Conservation (phyloP, 1,140 invertebrate species). For the Chironomus striatipennis region DNA sequence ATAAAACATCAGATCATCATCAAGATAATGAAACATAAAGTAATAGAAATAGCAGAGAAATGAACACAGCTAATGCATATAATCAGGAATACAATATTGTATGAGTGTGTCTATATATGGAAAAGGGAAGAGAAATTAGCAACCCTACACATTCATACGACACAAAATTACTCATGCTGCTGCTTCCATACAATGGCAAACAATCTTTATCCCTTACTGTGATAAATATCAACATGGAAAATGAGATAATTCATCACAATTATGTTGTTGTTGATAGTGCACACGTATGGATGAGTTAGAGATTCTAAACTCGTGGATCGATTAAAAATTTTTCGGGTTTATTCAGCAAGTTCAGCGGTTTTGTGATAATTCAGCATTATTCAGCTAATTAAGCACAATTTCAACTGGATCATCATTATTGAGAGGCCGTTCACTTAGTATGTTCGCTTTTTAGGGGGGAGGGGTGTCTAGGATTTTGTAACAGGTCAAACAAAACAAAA, state of each 20-base stretch:
- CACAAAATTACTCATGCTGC: neutral
- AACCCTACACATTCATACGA: neutral
- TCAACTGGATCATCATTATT: too few species aligned
- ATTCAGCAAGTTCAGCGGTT: too few species aligned
- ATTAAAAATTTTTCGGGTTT: too few species aligned
- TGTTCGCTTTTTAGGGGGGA: too few species aligned
- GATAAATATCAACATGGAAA: conserved; percentile 13
- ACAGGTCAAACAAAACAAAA: too few species aligned
- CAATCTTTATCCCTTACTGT: conserved; percentile 12
- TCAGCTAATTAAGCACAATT: too few species aligned
- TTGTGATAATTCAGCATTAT: too few species aligned
- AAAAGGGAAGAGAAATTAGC: neutral
- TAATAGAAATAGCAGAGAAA: neutral
- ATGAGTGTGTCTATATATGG: neutral
- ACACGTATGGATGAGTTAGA: too few species aligned
- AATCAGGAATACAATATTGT: neutral
- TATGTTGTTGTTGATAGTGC: neutral
- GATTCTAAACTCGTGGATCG: too few species aligned
- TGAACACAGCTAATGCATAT: neutral
- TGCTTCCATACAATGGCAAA: neutral
- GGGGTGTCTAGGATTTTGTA: too few species aligned
- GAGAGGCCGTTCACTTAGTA: too few species aligned
- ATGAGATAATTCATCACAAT: conserved; percentile 14
- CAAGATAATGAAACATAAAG: neutral
- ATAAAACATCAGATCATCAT: conserved; percentile 8